Evolutionary conservation across 2,888 invertebrate species (phyloP), one percentile per base, ranked within the genome.

Genomic region (Vandiemenella viatica): DNA sequence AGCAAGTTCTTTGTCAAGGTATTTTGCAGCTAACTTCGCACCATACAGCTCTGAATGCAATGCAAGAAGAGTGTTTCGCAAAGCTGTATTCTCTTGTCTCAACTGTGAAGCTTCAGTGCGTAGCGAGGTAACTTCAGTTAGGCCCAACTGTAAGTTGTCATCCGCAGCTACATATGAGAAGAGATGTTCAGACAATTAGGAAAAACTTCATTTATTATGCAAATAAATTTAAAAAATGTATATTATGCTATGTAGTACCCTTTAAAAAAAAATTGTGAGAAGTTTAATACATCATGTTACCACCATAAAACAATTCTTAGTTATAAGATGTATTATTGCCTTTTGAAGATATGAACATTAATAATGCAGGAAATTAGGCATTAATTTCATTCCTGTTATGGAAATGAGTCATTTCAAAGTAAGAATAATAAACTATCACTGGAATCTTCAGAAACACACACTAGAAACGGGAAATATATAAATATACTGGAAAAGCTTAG

Each of bases 31-130:
- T 55, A 89, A 68, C 59, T 85, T 76, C 13, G 88, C 86, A 37
- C 87, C 88, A 62, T 83, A 87, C 6, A 89, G 78, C 66, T 89
- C 88, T 15, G 83, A 82, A 62, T 87, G 82, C 44, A 87, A 66
- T 3, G 83, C 78, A 17, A 83, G 71, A 49, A 85, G 74, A 41
- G 82, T 79, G 60, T 81, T 79, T 45, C 83, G 66, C 26, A 87
- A 69, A 7, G 78, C 74, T 19, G 75, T 73, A 63, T 85, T 85
- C 65, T 86, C 86, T 45, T 74, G 65, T 51, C 76, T 73, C 43
- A 79, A 67, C 58, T 77, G 77, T 3, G 69, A 67, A 37, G 75
- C 74, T 59, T 77, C 77, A n/a, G 71, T 67, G 55, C 71, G 69
- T 26, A 69, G 59, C 44, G 67, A 64, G 8, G 70, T 66, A 45